phyloP scores from a whole-genome alignment of 2,797 vertebrate species.

The Corythornis leucogaster region DNA sequence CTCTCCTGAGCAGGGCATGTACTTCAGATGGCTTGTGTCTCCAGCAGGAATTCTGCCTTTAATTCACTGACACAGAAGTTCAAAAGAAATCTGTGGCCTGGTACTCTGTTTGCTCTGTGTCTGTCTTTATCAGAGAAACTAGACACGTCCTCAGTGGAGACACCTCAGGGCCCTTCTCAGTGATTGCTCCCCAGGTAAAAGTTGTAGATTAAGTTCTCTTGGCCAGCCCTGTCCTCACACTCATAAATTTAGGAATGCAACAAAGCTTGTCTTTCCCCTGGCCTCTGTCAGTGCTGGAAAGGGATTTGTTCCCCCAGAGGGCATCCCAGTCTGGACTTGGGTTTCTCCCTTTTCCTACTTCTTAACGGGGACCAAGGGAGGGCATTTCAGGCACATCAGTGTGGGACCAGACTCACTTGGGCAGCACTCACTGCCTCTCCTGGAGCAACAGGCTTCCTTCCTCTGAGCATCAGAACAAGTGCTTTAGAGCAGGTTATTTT shows the following conservation, averaged over 20 bases:
- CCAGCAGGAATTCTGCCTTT: neutral
- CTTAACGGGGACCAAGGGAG: neutral
- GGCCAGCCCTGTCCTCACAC: neutral
- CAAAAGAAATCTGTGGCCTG: neutral
- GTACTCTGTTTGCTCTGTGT: neutral
- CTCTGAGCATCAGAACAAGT: neutral
- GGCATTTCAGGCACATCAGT: neutral
- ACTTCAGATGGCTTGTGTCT: neutral
- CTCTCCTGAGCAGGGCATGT: neutral
- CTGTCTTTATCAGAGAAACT: neutral
- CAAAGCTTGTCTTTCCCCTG: neutral
- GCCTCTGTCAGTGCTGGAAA: neutral
- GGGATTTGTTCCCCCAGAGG: neutral
- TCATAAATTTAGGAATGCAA: neutral
- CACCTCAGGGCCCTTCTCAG: neutral
- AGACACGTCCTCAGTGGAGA: neutral
- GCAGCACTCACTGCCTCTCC: neutral
- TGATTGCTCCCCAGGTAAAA: neutral
- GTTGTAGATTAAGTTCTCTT: neutral
- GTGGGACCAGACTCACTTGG: neutral
- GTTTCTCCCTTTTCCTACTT: neutral
- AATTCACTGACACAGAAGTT: neutral
- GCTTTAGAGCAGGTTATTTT: constrained; percentile 40
- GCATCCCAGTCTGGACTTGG: neutral
- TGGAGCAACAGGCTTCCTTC: neutral